These are phyloP conservation scores for Pectinophora gossypiella DNA, from an alignment of 1,140 invertebrate species.

Conservation along the genomic window DNA sequence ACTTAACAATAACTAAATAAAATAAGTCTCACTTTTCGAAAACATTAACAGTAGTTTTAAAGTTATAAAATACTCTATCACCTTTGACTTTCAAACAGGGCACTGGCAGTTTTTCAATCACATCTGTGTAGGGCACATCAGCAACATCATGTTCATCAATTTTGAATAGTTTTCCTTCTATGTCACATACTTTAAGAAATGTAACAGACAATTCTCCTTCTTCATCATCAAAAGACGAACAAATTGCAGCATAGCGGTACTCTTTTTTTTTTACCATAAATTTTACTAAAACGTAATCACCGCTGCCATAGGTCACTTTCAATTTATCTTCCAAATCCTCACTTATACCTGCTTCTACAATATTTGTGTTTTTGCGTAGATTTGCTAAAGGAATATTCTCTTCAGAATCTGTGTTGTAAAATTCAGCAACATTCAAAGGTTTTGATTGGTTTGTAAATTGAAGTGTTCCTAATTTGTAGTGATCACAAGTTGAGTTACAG, in stretches of 20 bases:
- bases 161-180: conserved; percentile 7
- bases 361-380: background rate
- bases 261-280: conserved; percentile 12
- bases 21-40: conserved; percentile 11
- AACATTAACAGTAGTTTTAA: conserved; percentile 10
- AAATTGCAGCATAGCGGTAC: conserved; percentile 13
- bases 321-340: conserved; percentile 1
- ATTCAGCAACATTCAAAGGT: no score
- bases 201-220: conserved; percentile 11
- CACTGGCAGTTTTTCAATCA: conserved; percentile 10
- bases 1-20: no score
- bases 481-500: no score
- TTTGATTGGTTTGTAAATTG: no score
- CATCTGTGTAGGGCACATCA: conserved; percentile 11
- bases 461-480: no score
- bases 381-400: conserved; percentile 13
- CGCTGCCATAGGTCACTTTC: conserved; percentile 10
- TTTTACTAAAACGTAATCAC: conserved; percentile 12
- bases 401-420: no score
- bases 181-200: conserved; percentile 11
- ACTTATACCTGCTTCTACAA: conserved; percentile 1
- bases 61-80: conserved; percentile 6
- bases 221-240: conserved; percentile 8
- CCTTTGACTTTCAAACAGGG: conserved; percentile 4
- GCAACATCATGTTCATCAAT: conserved; percentile 9